Evolutionary conservation across 2,888 invertebrate species (phyloP).

Genomic region (Brachyptera risi): DNA sequence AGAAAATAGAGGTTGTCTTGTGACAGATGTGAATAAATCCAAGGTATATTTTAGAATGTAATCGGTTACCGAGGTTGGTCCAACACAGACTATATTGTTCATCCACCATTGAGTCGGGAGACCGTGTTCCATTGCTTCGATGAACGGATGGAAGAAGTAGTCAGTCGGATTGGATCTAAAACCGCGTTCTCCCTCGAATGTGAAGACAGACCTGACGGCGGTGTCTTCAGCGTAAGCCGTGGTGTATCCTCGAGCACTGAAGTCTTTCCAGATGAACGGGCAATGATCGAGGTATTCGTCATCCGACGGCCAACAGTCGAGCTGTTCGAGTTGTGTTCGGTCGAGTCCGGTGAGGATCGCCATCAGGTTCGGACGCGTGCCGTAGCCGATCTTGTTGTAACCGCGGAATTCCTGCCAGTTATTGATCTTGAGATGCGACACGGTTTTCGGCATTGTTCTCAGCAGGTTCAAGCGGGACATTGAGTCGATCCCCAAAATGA

Average conservation of each 20-base stretch:
- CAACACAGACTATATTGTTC: slow-evolving; percentile 56
- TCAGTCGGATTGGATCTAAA: slow-evolving; percentile 73
- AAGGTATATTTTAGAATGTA: slow-evolving; percentile 63
- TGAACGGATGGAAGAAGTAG: slow-evolving; percentile 73
- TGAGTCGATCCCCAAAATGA: slow-evolving; percentile 81
- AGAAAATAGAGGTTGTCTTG: slow-evolving; percentile 60
- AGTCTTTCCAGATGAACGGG: slow-evolving; percentile 74
- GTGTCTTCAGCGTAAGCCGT: slow-evolving; percentile 81
- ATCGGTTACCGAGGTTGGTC: slow-evolving; percentile 60
- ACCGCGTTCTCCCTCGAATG: slow-evolving; percentile 66
- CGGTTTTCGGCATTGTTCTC: slow-evolving; percentile 70
- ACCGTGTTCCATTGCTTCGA: slow-evolving; percentile 52
- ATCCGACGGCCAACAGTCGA: slow-evolving; percentile 35
- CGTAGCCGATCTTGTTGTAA: slow-evolving; percentile 68
- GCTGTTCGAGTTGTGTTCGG: slow-evolving; percentile 34
- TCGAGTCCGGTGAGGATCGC: slow-evolving; percentile 70
- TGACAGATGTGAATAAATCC: slow-evolving; percentile 63
- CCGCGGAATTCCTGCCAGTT: slow-evolving; percentile 70
- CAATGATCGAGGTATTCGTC: slow-evolving; percentile 59
- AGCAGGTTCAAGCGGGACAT: slow-evolving; percentile 75
- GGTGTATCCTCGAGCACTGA: slow-evolving; percentile 63
- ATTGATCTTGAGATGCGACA: slow-evolving; percentile 59
- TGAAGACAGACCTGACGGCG: slow-evolving; percentile 67
- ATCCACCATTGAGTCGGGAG: slow-evolving; percentile 40
- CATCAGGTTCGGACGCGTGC: slow-evolving; percentile 87